Evolutionary conservation across 2,797 vertebrate genomes (phyloP).

Genomic region (Streptopelia turtur): DNA sequence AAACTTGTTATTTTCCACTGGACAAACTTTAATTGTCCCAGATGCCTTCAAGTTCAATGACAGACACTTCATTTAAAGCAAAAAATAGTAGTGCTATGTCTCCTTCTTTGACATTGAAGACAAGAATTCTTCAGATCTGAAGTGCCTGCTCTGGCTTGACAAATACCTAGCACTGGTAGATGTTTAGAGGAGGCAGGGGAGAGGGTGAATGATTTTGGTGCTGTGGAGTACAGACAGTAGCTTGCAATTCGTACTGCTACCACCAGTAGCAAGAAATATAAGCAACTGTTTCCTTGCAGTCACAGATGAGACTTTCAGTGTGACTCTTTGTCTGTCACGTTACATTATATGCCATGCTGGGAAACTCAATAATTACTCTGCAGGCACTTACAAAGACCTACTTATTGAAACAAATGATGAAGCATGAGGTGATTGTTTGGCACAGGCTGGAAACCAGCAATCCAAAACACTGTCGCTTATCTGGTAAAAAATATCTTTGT

Average conservation of each 20-base stretch:
- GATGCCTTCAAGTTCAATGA: not conserved
- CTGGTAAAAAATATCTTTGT: not conserved
- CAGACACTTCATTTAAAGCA: not conserved
- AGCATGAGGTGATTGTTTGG: not conserved
- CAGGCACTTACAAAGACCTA: not conserved
- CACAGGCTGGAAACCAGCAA: not conserved
- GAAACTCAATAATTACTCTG: constrained; percentile 21
- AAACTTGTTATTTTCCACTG: not conserved
- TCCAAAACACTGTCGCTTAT: not conserved
- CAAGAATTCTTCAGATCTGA: not conserved
- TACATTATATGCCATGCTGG: not conserved
- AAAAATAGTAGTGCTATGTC: not conserved
- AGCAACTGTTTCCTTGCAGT: not conserved
- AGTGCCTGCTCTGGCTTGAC: not conserved
- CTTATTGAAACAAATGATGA: not conserved
- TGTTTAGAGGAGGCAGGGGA: not conserved
- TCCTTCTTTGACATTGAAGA: not conserved
- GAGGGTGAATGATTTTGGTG: not conserved
- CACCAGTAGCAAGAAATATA: not conserved
- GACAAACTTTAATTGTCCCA: not conserved
- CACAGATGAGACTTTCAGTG: not conserved
- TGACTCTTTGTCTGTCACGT: not conserved
- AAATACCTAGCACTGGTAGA: not conserved
- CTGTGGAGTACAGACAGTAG: not conserved
- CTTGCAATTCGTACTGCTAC: not conserved